Percentiles rank a stretch among this genome's conserved stretches.
phyloP scores from a whole-genome alignment of 2,797 vertebrate genomes.

The Babyrousa celebensis region DNA sequence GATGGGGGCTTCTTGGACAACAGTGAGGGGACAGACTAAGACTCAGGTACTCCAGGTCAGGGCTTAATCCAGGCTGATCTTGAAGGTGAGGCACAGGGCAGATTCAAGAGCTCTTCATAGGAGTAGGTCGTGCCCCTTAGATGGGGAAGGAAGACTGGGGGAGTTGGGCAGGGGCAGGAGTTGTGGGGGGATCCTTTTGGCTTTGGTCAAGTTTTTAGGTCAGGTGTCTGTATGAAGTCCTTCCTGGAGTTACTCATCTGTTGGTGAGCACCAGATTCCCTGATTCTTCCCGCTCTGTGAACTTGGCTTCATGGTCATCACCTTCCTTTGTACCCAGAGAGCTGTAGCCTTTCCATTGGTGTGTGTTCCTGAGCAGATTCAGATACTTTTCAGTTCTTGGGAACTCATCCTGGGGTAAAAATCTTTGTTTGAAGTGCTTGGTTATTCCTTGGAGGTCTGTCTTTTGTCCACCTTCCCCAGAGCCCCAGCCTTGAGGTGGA shows the following conservation, averaged over 20 bases:
- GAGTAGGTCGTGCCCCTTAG: neutral
- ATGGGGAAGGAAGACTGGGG: neutral
- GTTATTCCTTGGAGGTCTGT: neutral
- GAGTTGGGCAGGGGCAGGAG: no score
- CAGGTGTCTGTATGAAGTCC: neutral
- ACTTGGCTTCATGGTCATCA: accelerated
- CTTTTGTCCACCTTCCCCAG: neutral
- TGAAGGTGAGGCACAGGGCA: no score
- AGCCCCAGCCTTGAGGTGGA: neutral
- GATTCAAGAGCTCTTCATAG: no score
- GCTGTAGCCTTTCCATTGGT: neutral
- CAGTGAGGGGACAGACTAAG: neutral
- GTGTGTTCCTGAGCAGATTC: no score
- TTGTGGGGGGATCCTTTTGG: neutral
- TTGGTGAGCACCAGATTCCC: no score
- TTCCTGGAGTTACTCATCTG: no score
- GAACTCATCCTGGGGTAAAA: neutral
- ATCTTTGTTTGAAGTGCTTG: neutral
- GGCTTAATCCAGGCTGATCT: neutral
- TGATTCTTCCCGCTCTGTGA: neutral
- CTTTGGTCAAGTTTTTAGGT: no score
- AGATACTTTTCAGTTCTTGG: no score
- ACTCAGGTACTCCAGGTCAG: neutral
- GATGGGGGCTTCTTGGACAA: neutral
- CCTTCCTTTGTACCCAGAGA: neutral